A percentile compares a stretch with the other conserved stretches of the same genome.
Conservation (phyloP, 2,113 vertebrate species). For the Capreolus pygargus region DNA sequence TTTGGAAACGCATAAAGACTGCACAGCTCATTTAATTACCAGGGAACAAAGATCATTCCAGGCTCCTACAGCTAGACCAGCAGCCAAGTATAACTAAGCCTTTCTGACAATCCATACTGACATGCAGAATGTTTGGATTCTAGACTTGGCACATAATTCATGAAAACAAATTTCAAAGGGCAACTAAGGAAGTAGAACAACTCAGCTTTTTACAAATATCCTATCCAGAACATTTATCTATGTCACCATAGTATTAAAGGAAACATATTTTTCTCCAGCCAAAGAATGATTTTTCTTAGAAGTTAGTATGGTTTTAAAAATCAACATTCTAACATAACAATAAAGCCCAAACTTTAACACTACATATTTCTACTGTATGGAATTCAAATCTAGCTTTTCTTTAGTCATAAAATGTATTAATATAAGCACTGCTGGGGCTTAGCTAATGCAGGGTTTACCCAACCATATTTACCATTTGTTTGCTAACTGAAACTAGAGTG, state of each 20-base stretch:
- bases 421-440: background rate
- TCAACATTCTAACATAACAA: background rate
- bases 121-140: background rate
- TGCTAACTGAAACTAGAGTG: background rate
- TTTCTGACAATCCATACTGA: background rate
- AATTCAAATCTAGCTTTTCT: background rate
- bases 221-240: background rate
- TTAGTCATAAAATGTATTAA: background rate
- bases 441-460: background rate
- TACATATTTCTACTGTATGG: background rate
- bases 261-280: background rate
- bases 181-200: background rate
- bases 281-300: background rate
- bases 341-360: background rate
- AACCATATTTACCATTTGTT: background rate
- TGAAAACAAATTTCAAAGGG: conserved; percentile 18
- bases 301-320: background rate
- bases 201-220: background rate
- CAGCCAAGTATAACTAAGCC: background rate
- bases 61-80: background rate
- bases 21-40: background rate
- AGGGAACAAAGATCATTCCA: background rate
- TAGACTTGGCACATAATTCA: background rate
- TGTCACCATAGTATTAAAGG: background rate
- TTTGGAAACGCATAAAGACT: background rate